Percentiles rank a stretch among this genome's conserved stretches.
phyloP scores from a whole-genome alignment of 2,797 vertebrate species.

The Tokudaia tokunoshimensis region DNA sequence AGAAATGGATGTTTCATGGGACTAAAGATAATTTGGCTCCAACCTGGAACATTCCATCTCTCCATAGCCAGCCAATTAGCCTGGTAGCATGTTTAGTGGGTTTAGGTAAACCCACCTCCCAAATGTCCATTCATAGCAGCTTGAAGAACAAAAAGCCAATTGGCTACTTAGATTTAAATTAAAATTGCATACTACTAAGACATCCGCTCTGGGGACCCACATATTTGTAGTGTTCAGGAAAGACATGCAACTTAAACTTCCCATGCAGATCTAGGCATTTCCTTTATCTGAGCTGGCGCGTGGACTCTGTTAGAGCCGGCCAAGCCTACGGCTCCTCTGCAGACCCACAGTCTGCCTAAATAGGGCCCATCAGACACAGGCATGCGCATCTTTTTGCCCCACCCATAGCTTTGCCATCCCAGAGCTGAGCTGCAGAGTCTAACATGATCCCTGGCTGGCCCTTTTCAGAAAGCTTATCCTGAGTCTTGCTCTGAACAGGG shows the following conservation, averaged over 20 bases:
- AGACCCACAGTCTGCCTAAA: background rate
- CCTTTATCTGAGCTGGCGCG: background rate
- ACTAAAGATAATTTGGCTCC: background rate
- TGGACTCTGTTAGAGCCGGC: too few species aligned
- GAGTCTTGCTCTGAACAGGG: background rate
- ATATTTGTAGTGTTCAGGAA: background rate
- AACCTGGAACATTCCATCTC: background rate
- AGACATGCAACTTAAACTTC: background rate
- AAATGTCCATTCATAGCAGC: background rate
- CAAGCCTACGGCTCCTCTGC: background rate
- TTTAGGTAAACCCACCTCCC: background rate
- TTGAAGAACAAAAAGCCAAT: background rate
- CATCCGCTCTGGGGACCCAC: background rate
- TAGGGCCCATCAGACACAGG: background rate
- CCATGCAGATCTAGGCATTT: background rate
- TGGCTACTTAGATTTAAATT: background rate
- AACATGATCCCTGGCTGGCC: too few species aligned
- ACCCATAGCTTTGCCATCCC: accelerated
- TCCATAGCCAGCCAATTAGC: background rate
- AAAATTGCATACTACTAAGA: background rate
- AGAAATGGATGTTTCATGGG: background rate
- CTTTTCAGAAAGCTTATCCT: background rate
- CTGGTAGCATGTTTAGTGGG: background rate
- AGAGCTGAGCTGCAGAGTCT: background rate
- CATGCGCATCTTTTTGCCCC: background rate